Evolutionary conservation across 2,888 invertebrate genomes (phyloP), one percentile per base, ranked within the genome.

Genomic region (Drosophila glabriapex): DNA sequence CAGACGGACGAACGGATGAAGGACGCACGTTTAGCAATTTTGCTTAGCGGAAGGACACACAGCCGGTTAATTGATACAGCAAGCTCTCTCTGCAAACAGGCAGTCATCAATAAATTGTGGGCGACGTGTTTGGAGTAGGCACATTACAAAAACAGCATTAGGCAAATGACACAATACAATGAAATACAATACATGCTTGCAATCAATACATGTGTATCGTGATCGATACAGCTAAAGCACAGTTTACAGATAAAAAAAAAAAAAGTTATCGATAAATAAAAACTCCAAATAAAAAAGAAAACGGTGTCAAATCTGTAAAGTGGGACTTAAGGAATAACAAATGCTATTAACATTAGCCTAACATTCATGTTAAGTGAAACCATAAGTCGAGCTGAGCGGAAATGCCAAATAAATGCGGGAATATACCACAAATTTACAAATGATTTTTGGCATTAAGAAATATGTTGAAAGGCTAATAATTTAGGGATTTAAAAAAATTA

Each of bases 1-100:
- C 52, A 53, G 31, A 61, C 35, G 37, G 25, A 16, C 9, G 2
- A 14, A 7, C 22, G 16, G 25, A 25, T n/a, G 53, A 63, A 73
- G 85, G 88, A 72, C 83, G 69, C 82, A 80, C 78, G 81, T 72
- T 72, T 78, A 67, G 59, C 53, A 60, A 86, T 75, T 73, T 78
- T 68, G 56, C 68, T 22, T 56, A 69, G 62, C 77, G 52, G 80
- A 75, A 86, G 86, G 86, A 73, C 69, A 67, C 64, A 60, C 62
- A 37, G 12, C 19, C 14, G 68, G 49, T 67, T 88, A 83, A 83
- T 88, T 88, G 80, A 68, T 83, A 77, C 35, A 50, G 37, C 59
- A 65, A 52, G 35, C 60, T 35, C 50, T 3, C 5, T 28, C 22
- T 16, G 31, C 12, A 25, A 46, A 41, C 33, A 54, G n/a, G 6